Evolutionary conservation across 2,888 invertebrate genomes (phyloP), one percentile per base, ranked within the genome.

Genomic region (Phengaris arion): DNA sequence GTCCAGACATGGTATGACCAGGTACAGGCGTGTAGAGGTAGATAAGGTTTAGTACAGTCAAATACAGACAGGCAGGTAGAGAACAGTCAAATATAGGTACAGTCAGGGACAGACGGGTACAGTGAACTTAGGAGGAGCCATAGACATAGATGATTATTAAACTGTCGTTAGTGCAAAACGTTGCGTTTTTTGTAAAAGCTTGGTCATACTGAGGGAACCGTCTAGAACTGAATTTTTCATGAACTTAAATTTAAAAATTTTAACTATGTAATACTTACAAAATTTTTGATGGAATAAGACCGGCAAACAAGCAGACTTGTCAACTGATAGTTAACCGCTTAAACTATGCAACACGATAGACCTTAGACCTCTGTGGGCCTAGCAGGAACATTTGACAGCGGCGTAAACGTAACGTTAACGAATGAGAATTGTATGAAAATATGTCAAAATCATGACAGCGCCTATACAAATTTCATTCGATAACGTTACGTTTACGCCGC

Each of bases 1-100:
- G 80, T 77, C 79, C 78, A 57, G 55, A 73, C 74, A 74, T 78
- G 77, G 76, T 79, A 79, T 74, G 77, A 22, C 64, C 64, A 35
- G 64, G 35, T 52, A 52, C 52, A 52, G 35, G 35, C 35, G 0
- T 9, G 52, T 52, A 52, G 8, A 52, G 52, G 1, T 12, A 52
- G 12, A 10, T 52, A 52, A 1, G 1, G 10, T 35, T 22, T 22
- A 2, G 52, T 52, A 52, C 52, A 52, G 52, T 52, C 52, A 46
- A 6, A 6, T 46, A 46, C 46, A 22, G 22, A 0, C 22, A 22
- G 22, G 22, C 22, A 22, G 22, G 22, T 22, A 22, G 22, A 22
- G 22, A 22, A 22, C 22, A 22, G 22, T 1, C 1, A 22, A 22
- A 22, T 22, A 22, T 2, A 35, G 35, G 35, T 35, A 35, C 35